Conservation (phyloP, 2,888 invertebrate species). For the Nipponacmea schrenckii region DNA sequence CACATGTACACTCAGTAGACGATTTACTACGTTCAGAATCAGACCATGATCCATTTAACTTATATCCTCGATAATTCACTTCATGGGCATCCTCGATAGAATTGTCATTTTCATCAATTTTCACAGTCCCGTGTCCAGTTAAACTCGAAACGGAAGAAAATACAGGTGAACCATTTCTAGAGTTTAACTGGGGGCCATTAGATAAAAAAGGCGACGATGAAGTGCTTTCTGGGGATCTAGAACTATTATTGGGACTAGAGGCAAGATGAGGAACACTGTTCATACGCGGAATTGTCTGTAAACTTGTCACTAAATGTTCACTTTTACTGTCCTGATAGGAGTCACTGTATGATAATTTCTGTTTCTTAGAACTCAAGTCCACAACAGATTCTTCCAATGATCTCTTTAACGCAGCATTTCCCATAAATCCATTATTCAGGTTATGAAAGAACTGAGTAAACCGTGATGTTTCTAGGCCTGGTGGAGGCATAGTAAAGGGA, state of each 20-base stretch:
- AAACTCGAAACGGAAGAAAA: neutral
- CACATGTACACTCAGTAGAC: conserved; percentile 18
- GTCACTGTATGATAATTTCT: conserved; percentile 9
- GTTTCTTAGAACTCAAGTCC: conserved; percentile 19
- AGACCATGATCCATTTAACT: neutral
- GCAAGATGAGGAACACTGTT: neutral
- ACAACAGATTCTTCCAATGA: conserved; percentile 12
- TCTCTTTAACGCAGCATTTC: conserved; percentile 3
- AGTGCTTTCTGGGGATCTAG: neutral
- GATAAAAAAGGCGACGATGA: conserved; percentile 6
- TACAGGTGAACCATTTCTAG: neutral
- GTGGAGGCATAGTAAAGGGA: conserved; percentile 19
- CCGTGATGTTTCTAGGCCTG: conserved; percentile 16
- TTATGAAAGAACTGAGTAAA: conserved; percentile 23
- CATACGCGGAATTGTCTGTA: neutral
- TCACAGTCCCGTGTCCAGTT: neutral
- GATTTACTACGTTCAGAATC: conserved; percentile 10
- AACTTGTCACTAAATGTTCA: neutral
- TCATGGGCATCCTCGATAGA: neutral
- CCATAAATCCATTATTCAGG: conserved; percentile 14
- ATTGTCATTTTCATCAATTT: neutral
- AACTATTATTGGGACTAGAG: neutral
- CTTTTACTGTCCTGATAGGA: neutral
- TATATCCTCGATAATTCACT: neutral
- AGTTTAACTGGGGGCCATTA: conserved; percentile 3